A percentile compares a stretch with the other conserved stretches of the same genome.
phyloP scores from a whole-genome alignment of 2,888 invertebrate species.

The Periphyllus acericola region DNA sequence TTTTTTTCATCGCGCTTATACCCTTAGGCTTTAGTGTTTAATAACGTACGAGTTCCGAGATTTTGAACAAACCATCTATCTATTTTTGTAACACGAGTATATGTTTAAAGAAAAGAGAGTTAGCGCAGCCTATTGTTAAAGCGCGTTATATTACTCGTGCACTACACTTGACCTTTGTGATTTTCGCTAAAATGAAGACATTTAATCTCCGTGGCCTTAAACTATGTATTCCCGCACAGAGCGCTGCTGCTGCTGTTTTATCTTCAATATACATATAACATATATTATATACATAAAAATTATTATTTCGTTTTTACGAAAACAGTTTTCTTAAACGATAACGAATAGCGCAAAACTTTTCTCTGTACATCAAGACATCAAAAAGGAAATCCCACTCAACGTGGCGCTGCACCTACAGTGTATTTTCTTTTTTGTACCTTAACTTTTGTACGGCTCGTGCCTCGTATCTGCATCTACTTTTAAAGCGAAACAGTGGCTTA shows the following conservation, averaged over 20 bases:
- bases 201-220: neutral
- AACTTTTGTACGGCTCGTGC: no score
- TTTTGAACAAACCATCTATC: neutral
- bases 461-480: no score
- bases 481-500: no score
- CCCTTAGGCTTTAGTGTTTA: neutral
- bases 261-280: neutral
- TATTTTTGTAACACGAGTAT: neutral
- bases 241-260: neutral
- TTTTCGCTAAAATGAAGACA: neutral
- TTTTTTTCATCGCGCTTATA: neutral
- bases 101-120: neutral
- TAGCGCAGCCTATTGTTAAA: neutral
- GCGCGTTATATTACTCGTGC: neutral
- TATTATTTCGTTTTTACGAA: neutral
- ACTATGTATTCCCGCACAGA: neutral
- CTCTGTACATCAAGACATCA: no score
- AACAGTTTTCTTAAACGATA: no score
- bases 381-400: no score
- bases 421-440: no score
- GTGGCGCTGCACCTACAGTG: no score
- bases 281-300: no score
- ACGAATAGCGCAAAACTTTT: no score
- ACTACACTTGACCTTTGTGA: neutral
- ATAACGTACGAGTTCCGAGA: neutral